A percentile compares a stretch with the other conserved stretches of the same genome.
These are phyloP conservation scores for Pygoscelis adeliae DNA, from an alignment of 2,113 vertebrate species.

Conservation along the genomic window DNA sequence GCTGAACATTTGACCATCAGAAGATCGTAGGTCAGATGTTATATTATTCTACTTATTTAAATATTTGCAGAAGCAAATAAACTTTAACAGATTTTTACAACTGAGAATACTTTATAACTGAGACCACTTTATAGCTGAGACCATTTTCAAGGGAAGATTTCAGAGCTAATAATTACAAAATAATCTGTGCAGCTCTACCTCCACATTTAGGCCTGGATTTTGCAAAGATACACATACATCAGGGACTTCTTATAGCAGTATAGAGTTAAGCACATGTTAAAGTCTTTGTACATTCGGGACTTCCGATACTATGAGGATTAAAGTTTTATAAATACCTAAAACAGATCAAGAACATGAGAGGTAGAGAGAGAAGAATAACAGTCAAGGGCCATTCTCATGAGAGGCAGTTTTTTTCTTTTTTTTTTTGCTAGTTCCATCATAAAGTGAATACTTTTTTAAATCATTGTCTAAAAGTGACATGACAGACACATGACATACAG, in stretches of 20 bases:
- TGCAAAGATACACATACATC: not conserved
- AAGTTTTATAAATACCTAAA: slow-evolving; percentile 45
- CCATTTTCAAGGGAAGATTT: not conserved
- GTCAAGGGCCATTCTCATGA: not conserved
- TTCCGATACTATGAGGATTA: slow-evolving; percentile 1
- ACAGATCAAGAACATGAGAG: slow-evolving; percentile 18
- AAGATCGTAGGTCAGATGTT: not conserved
- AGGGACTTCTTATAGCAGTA: not conserved
- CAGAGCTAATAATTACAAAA: not conserved
- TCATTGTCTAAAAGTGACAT: not conserved
- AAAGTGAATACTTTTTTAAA: not conserved
- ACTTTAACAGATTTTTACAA: not conserved
- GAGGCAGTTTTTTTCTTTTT: not conserved
- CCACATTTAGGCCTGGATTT: not conserved
- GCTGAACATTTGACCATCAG: not conserved
- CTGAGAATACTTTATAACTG: not conserved
- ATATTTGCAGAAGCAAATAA: not conserved
- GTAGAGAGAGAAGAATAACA: not conserved
- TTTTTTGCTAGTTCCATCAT: not conserved
- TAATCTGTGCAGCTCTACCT: not conserved
- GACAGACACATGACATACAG: not conserved
- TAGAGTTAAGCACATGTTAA: slow-evolving; percentile 15
- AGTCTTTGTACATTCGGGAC: not conserved
- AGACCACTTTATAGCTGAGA: not conserved
- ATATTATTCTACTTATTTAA: not conserved